These are phyloP conservation scores for Lasioglossum calceatum DNA, from an alignment of 2,888 invertebrate species.

Conservation along the genomic window DNA sequence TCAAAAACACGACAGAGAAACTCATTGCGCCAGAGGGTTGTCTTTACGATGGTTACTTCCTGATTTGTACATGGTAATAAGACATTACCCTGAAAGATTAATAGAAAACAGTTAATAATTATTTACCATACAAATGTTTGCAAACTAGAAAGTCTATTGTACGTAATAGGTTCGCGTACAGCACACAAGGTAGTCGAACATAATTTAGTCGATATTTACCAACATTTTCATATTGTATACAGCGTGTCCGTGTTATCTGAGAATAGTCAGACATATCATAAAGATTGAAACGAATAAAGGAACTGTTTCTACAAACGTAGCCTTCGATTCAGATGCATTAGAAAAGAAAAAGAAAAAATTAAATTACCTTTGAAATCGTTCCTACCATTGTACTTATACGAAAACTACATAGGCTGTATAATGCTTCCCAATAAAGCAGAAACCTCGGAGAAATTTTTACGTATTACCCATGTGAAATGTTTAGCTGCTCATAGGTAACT, in stretches of 20 bases:
- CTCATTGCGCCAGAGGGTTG: constrained; percentile 12
- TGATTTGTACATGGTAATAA: constrained; percentile 46
- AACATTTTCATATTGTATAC: constrained; percentile 54
- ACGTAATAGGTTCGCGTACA: constrained; percentile 15
- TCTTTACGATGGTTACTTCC: constrained; percentile 31
- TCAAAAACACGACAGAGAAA: constrained; percentile 19
- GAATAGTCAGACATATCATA: constrained; percentile 1
- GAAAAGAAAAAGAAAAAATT: not conserved
- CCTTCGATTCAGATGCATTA: not conserved
- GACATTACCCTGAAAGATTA: constrained; percentile 14
- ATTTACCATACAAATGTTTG: constrained; percentile 26
- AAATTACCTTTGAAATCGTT: not conserved
- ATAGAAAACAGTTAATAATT: constrained; percentile 16
- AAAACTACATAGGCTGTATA: not conserved
- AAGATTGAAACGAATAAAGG: not conserved
- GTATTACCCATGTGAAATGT: not conserved
- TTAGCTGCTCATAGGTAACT: constrained; percentile 6
- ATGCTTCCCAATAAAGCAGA: not conserved
- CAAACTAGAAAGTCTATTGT: constrained; percentile 27
- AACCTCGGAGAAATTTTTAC: not conserved
- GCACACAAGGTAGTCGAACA: constrained; percentile 36
- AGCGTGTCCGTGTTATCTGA: constrained; percentile 1
- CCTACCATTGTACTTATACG: not conserved
- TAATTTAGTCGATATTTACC: constrained; percentile 48
- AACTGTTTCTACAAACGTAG: not conserved